Evolutionary conservation across 1,140 invertebrate species (phyloP), one percentile per base, ranked within the genome.

Genomic region (Halotydeus destructor): DNA sequence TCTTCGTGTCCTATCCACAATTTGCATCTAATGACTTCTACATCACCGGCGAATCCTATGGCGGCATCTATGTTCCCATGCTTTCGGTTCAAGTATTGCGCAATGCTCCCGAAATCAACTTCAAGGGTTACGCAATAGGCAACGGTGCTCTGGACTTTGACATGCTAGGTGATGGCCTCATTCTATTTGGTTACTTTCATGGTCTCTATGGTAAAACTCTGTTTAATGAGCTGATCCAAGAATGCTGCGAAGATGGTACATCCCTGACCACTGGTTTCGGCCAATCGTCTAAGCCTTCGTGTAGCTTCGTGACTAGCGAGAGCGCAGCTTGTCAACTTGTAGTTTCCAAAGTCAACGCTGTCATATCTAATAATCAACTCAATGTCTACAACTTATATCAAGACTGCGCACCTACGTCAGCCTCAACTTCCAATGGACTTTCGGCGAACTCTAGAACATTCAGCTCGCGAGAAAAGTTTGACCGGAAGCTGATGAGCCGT

Each of bases 161-260:
- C 14, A 53, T 60, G 32, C 59, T 66, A 36, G 53, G 56, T 28
- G 58, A 67, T 46, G 64, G 64, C 2, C 45, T 58, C 18, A 52
- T 69, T 14, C 60, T 65, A 44, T 65, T 69, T 52, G 61, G 56
- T 22, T 65, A 64, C 42, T 64, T 60, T 51, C 64, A 67, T 52
- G 67, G 67, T 38, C 51, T 69, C 8, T 50, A 63, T 44, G 63
- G 58, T 35, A 49, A 57, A 18, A n/a, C 3, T 3, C 6, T 6
- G 3, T 47, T 41, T 41, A 1, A 24, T 14, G 2, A 31, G 9
- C 3, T 47, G n/a, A 21, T 12, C 1, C 5, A 5, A 9, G 6
- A 11, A 12, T 47, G 46, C 27, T 47, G 46, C 24, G 14, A 5
- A 1, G 25, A 31, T 21, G 11, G 22, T n/a, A n/a, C 9, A 19